Evolutionary conservation across 1,140 invertebrate genomes (phyloP).

Genomic region (Micrasema minimum): DNA sequence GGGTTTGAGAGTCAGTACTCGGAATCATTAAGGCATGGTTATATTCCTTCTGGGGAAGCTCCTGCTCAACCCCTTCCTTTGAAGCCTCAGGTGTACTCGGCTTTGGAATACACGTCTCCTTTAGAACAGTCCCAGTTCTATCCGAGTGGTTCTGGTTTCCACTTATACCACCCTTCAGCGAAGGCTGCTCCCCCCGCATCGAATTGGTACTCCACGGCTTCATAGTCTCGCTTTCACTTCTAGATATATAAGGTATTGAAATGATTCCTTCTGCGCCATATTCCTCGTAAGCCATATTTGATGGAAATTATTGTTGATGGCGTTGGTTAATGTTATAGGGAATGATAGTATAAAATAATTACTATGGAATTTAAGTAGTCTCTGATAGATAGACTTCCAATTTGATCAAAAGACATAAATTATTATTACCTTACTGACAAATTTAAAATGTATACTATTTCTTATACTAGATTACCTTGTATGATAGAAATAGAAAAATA

Average conservation of each 20-base stretch:
- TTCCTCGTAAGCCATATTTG: constrained; percentile 36
- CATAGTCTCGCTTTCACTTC: constrained; percentile 66
- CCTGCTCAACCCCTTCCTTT: constrained; percentile 82
- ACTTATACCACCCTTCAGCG: constrained; percentile 83
- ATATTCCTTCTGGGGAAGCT: constrained; percentile 70
- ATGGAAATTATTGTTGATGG: constrained; percentile 28
- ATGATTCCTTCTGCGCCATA: constrained; percentile 36
- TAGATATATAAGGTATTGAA: constrained; percentile 28
- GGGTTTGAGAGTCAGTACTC: constrained; percentile 59
- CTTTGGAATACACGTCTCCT: constrained; percentile 65
- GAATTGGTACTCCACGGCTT: constrained; percentile 82
- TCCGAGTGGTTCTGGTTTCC: constrained; percentile 83
- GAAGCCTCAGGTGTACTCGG: constrained; percentile 90
- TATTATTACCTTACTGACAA: constrained; percentile 2
- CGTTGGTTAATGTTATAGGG: constrained; percentile 15
- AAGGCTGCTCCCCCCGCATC: constrained; percentile 71
- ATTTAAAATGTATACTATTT: not conserved
- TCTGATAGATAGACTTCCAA: constrained; percentile 32
- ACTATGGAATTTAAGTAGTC: not conserved
- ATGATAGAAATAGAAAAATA: constrained; percentile 1
- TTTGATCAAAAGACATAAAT: constrained; percentile 21
- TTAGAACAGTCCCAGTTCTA: constrained; percentile 87
- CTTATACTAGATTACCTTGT: not conserved
- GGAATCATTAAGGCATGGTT: constrained; percentile 66
- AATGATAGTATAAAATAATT: constrained; percentile 30